Evolutionary conservation across 2,113 vertebrate genomes (phyloP).

Genomic region (Catharus fuscescens): DNA sequence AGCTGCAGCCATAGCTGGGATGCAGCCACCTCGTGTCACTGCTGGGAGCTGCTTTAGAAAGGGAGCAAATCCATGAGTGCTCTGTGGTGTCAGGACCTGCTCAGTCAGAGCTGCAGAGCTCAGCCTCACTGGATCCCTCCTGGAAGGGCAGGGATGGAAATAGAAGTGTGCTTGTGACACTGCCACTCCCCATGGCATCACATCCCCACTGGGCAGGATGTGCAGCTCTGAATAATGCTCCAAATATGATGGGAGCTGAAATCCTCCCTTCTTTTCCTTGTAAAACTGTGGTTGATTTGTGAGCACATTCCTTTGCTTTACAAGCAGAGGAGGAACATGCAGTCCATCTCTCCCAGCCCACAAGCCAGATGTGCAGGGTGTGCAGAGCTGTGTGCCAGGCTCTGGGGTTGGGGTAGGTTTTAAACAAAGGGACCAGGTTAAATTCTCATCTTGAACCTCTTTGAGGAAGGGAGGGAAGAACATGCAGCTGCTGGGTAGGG

Average conservation of each 20-base stretch:
- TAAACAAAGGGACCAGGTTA: not conserved
- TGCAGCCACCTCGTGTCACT: not conserved
- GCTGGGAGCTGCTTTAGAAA: not conserved
- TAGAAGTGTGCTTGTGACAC: accelerated
- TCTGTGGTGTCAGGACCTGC: not conserved
- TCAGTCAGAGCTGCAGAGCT: not conserved
- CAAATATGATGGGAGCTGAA: not conserved
- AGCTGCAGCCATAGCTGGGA: not conserved
- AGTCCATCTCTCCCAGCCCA: not conserved
- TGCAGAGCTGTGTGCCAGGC: not conserved
- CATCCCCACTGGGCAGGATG: not conserved
- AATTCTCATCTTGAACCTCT: not conserved
- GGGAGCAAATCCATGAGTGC: accelerated
- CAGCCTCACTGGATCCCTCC: not conserved
- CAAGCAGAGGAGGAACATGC: not conserved
- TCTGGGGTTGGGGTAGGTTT: not conserved
- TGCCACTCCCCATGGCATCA: not conserved
- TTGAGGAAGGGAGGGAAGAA: not conserved
- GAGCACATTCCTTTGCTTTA: not conserved
- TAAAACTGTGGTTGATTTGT: not conserved
- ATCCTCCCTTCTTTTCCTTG: not conserved
- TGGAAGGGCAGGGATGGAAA: not conserved
- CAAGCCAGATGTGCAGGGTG: not conserved
- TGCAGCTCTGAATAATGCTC: not conserved
- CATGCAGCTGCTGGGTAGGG: not conserved